These are phyloP conservation scores for Cottus gobio DNA, from an alignment of 2,113 vertebrate species.

Conservation along the genomic window DNA sequence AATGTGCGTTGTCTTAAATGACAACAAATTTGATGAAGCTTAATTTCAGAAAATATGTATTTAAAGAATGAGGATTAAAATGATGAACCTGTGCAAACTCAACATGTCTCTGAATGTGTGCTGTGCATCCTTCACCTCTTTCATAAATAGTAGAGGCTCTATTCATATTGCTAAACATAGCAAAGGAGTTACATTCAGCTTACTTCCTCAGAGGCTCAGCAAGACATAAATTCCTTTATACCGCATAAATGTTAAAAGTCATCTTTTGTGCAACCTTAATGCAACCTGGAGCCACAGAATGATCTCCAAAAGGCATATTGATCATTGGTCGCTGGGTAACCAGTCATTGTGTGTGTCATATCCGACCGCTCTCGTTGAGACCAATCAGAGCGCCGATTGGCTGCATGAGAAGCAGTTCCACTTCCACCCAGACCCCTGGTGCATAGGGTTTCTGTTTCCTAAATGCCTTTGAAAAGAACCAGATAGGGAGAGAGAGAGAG, in stretches of 20 bases:
- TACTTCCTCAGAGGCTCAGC: not conserved
- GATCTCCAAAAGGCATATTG: conserved; percentile 46
- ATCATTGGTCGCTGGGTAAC: conserved; percentile 76
- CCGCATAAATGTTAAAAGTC: not conserved
- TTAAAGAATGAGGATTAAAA: not conserved
- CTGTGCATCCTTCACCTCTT: no score
- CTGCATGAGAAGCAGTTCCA: conserved; percentile 45
- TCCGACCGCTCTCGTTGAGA: conserved; percentile 55
- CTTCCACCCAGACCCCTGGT: conserved; percentile 41
- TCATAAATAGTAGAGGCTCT: not conserved
- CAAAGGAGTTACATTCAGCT: not conserved
- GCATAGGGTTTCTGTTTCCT: conserved; percentile 61
- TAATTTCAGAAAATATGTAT: conserved; percentile 4
- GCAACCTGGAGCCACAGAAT: conserved; percentile 32
- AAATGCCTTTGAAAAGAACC: conserved; percentile 33
- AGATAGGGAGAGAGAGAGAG: conserved; percentile 10
- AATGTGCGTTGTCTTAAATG: not conserved
- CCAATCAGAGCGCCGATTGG: conserved; percentile 65
- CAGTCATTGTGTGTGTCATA: conserved; percentile 31
- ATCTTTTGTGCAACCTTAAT: conserved; percentile 14
- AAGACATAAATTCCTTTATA: not conserved
- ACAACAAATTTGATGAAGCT: not conserved
- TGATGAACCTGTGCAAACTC: not conserved
- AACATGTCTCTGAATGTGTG: not conserved
- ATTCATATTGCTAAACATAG: not conserved